phyloP scores from a whole-genome alignment of 2,113 vertebrate genomes.

The Nyctereutes procyonoides region DNA sequence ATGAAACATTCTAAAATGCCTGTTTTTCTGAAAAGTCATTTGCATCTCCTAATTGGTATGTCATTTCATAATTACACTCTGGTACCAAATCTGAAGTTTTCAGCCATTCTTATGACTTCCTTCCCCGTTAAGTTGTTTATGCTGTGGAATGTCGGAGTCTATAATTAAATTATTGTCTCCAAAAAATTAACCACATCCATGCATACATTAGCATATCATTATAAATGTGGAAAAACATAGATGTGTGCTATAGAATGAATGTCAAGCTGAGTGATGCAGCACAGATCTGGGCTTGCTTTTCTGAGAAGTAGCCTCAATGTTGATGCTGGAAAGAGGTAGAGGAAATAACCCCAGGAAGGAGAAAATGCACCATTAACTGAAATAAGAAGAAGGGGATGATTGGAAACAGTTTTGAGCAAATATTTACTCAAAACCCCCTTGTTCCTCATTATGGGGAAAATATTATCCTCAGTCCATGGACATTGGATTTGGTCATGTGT shows the following conservation, averaged over 20 bases:
- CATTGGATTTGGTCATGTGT: background rate
- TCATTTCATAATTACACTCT: constrained; percentile 60
- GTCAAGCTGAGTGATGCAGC: background rate
- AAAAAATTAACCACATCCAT: constrained; percentile 50
- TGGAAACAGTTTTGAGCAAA: background rate
- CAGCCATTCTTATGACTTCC: constrained; percentile 30
- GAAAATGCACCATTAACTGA: background rate
- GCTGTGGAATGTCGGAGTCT: constrained; percentile 50
- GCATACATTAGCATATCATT: constrained; percentile 69
- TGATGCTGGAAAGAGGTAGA: background rate
- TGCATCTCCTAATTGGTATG: constrained; percentile 42
- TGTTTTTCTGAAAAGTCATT: constrained; percentile 60
- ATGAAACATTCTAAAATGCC: constrained; percentile 51
- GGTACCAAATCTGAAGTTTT: constrained; percentile 9
- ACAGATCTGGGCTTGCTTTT: background rate
- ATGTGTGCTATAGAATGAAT: background rate
- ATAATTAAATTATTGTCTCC: constrained; percentile 78
- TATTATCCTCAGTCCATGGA: background rate
- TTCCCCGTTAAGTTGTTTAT: constrained; percentile 69
- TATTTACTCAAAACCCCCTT: background rate
- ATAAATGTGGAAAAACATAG: constrained; percentile 15
- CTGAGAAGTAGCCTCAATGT: background rate
- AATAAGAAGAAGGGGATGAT: background rate
- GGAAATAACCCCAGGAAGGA: background rate
- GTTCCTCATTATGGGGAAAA: background rate